phyloP scores from a whole-genome alignment of 2,888 invertebrate species.

The Trissoscelio sp. region DNA sequence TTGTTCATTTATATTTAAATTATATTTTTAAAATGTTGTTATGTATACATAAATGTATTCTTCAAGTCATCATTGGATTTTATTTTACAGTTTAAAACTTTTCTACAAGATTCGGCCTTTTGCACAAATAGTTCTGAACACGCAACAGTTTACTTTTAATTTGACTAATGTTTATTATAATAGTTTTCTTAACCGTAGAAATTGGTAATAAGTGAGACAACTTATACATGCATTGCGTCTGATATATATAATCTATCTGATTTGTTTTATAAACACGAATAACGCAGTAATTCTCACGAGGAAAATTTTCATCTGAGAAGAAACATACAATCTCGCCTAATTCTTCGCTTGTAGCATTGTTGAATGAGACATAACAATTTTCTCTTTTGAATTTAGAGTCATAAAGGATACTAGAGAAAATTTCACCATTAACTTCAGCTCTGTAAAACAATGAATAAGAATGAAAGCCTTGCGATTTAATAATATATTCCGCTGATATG shows the following conservation, averaged over 20 bases:
- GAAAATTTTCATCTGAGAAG: neutral
- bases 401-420: neutral
- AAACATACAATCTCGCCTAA: neutral
- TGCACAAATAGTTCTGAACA: neutral
- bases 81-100: neutral
- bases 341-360: neutral
- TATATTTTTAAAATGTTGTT: too few species aligned
- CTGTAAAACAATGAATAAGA: neutral
- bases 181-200: neutral
- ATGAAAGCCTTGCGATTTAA: neutral
- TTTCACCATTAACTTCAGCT: slow-evolving; percentile 1
- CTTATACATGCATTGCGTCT: neutral
- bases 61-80: too few species aligned
- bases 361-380: slow-evolving; percentile 7
- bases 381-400: slow-evolving; percentile 1
- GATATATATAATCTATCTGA: neutral
- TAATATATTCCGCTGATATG: neutral
- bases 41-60: too few species aligned
- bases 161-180: neutral
- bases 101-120: slow-evolving; percentile 1
- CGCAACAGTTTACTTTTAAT: neutral
- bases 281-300: neutral
- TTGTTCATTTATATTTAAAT: too few species aligned
- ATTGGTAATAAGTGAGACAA: neutral
- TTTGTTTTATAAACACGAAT: neutral